phyloP scores from a whole-genome alignment of 2,797 vertebrate genomes.

The Argyrosomus regius region DNA sequence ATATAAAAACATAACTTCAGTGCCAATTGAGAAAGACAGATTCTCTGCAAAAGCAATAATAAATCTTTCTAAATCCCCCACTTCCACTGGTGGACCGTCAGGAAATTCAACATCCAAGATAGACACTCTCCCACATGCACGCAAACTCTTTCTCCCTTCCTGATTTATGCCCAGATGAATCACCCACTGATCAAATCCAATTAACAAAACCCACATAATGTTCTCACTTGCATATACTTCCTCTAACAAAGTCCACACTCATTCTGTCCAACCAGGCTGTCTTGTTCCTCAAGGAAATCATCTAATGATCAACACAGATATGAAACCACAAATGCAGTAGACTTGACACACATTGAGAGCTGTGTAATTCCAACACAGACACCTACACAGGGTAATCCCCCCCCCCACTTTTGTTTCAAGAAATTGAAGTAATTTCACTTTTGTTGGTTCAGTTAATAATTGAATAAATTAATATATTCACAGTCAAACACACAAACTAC shows the following conservation, averaged over 20 bases:
- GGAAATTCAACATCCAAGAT: conserved; percentile 59
- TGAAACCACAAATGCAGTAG: conserved; percentile 36
- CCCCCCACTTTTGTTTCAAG: neutral
- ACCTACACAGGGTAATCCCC: conserved; percentile 31
- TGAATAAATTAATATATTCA: conserved; percentile 2
- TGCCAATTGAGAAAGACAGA: conserved; percentile 25
- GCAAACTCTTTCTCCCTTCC: conserved; percentile 29
- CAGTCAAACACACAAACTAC: conserved; percentile 20
- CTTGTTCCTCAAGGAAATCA: conserved; percentile 33
- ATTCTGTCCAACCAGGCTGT: conserved; percentile 15
- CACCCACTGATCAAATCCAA: conserved; percentile 35
- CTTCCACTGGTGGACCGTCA: conserved; percentile 44
- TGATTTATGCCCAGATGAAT: conserved; percentile 19
- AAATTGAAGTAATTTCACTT: neutral
- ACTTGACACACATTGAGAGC: conserved; percentile 31
- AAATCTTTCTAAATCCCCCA: conserved; percentile 40
- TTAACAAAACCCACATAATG: conserved; percentile 17
- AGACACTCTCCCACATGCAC: conserved; percentile 26
- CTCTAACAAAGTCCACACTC: conserved; percentile 1
- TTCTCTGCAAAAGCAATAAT: conserved; percentile 46
- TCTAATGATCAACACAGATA: conserved; percentile 45
- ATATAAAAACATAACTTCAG: conserved; percentile 26
- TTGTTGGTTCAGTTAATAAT: neutral
- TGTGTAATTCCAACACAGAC: conserved; percentile 31
- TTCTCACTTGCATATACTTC: neutral